Evolutionary conservation across 2,888 invertebrate species (phyloP).

Genomic region (Xanthorhoe spadicearia): DNA sequence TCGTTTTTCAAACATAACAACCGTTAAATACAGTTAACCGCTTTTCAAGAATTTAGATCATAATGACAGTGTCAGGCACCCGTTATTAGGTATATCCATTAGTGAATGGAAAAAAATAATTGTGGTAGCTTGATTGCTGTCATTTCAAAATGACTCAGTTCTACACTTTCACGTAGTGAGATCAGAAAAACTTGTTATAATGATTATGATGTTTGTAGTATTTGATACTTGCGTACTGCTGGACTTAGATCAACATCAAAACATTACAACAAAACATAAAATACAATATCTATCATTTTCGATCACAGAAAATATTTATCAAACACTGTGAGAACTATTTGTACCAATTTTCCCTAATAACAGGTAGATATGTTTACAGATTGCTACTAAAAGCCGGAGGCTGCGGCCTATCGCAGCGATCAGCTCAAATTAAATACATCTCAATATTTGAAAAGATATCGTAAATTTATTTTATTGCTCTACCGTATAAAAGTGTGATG

Average conservation of each 20-base stretch:
- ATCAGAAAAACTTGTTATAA: constrained; percentile 4
- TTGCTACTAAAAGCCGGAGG: constrained; percentile 27
- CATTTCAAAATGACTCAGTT: constrained; percentile 30
- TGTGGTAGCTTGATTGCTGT: constrained; percentile 38
- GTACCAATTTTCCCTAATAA: constrained; percentile 23
- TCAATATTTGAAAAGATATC: constrained; percentile 5
- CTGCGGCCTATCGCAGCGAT: constrained; percentile 18
- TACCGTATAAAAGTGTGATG: neutral
- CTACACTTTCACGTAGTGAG: constrained; percentile 19
- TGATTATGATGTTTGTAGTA: constrained; percentile 7
- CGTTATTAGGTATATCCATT: constrained; percentile 39
- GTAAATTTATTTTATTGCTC: constrained; percentile 5
- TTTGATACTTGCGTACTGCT: neutral
- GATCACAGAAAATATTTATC: neutral
- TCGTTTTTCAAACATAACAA: too few relatives aligned
- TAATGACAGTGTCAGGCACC: constrained; percentile 11
- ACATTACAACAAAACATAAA: too few relatives aligned
- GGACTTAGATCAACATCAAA: neutral
- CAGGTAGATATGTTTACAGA: constrained; percentile 10
- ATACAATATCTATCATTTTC: neutral
- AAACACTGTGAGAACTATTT: constrained; percentile 24
- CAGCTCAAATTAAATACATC: constrained; percentile 20
- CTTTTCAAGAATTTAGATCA: neutral
- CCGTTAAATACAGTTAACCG: neutral
- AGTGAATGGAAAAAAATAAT: constrained; percentile 38